phyloP scores from a whole-genome alignment of 1,140 invertebrate species.

The Achroia grisella region DNA sequence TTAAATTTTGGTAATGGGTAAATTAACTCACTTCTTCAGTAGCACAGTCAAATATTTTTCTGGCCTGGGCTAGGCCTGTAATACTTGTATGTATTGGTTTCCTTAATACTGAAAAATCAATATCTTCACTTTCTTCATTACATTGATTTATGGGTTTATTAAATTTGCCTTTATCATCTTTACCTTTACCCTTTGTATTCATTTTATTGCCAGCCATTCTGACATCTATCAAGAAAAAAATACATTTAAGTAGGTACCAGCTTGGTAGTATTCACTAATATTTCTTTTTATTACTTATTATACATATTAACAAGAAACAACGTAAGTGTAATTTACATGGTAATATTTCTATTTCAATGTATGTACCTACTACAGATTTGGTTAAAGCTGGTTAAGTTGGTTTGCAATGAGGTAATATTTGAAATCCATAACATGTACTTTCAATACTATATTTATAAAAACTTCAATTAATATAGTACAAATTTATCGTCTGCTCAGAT shows the following conservation, averaged over 20 bases:
- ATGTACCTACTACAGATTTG: conserved; percentile 26
- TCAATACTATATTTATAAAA: too few species aligned
- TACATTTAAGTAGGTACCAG: conserved; percentile 1
- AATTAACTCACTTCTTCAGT: conserved; percentile 73
- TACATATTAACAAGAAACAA: too few species aligned
- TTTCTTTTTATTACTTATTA: too few species aligned
- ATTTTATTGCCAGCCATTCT: conserved; percentile 69
- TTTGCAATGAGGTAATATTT: too few species aligned
- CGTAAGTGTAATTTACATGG: too few species aligned
- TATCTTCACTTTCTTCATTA: conserved; percentile 47
- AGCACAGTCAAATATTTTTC: conserved; percentile 75
- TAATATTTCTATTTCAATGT: too few species aligned
- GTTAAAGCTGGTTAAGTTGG: conserved; percentile 24
- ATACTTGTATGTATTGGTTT: conserved; percentile 78
- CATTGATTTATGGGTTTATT: conserved; percentile 31
- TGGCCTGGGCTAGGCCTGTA: conserved; percentile 76
- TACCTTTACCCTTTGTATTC: conserved; percentile 55
- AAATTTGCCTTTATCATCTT: conserved; percentile 50
- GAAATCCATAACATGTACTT: too few species aligned
- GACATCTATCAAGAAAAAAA: conserved; percentile 20
- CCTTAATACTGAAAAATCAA: conserved; percentile 76
- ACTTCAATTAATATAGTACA: too few species aligned
- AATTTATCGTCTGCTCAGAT: too few species aligned
- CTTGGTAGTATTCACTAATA: too few species aligned
- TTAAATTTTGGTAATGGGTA: background rate